Conservation (phyloP, 1,140 invertebrate species). For the Cephus cinctus region DNA sequence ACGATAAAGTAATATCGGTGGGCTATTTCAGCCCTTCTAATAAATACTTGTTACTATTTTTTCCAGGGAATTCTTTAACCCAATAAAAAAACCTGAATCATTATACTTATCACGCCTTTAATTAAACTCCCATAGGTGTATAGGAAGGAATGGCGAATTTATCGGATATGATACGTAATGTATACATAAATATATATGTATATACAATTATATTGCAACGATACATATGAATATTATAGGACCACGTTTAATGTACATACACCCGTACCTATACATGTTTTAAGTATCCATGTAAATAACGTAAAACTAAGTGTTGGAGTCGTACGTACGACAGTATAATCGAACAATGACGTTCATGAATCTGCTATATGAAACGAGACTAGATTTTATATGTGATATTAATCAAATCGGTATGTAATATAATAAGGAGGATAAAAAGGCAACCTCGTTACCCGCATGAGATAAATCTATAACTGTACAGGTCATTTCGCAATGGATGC, state of each 20-base stretch:
- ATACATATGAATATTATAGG: conserved; percentile 45
- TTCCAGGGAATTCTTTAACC: neutral
- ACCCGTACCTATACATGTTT: conserved; percentile 13
- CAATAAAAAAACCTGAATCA: neutral
- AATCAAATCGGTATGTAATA: conserved; percentile 11
- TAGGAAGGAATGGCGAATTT: conserved; percentile 12
- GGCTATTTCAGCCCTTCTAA: too few species aligned
- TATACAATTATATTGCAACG: conserved; percentile 33
- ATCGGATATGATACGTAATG: conserved; percentile 16
- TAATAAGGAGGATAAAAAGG: conserved; percentile 6
- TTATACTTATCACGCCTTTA: neutral
- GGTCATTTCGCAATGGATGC: too few species aligned
- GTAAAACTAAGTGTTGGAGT: conserved; percentile 18
- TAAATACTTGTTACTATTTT: too few species aligned
- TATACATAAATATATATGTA: neutral
- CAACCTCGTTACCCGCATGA: too few species aligned
- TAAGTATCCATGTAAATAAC: conserved; percentile 26
- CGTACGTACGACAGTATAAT: conserved; percentile 9
- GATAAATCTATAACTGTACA: too few species aligned
- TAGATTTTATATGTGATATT: conserved; percentile 36
- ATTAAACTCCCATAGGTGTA: conserved; percentile 9
- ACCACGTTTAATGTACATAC: conserved; percentile 43
- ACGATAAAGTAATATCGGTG: too few species aligned
- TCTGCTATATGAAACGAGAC: conserved; percentile 12
- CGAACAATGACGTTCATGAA: neutral